These are phyloP conservation scores for Lagopus muta DNA, from an alignment of 2,113 vertebrate species.

Conservation along the genomic window DNA sequence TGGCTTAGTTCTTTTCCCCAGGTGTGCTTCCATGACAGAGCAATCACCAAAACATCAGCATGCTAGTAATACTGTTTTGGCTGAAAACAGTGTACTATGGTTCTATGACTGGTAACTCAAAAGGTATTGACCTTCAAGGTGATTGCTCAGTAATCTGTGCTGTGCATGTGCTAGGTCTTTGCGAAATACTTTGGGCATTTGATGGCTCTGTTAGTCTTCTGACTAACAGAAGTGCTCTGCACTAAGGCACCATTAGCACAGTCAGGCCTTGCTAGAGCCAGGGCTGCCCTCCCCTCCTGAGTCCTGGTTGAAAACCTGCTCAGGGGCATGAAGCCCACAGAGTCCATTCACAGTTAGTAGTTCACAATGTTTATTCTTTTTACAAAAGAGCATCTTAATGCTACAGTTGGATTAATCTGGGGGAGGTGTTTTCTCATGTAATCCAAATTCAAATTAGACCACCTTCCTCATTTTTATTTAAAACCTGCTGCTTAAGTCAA, in stretches of 20 bases:
- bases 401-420: background rate
- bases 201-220: background rate
- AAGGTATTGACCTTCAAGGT: background rate
- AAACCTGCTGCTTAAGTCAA: background rate
- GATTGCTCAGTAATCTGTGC: background rate
- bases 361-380: background rate
- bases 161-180: background rate
- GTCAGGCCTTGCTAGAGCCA: background rate
- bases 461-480: slow-evolving; percentile 10
- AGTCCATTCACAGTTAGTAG: background rate
- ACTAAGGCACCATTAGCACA: background rate
- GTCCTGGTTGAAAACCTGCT: background rate
- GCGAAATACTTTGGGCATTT: background rate
- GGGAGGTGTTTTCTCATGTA: background rate
- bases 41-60: too few species aligned
- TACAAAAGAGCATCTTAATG: background rate
- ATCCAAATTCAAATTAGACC: slow-evolving; percentile 33
- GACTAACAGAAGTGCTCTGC: background rate
- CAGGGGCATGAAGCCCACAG: background rate
- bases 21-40: too few species aligned
- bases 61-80: too few species aligned
- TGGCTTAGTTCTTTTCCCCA: too few species aligned
- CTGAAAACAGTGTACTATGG: too few species aligned
- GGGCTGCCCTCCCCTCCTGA: background rate
- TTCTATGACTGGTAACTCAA: background rate